These are phyloP conservation scores for Ailuropoda melanoleuca DNA, from an alignment of 2,113 vertebrate genomes.

Conservation along the genomic window DNA sequence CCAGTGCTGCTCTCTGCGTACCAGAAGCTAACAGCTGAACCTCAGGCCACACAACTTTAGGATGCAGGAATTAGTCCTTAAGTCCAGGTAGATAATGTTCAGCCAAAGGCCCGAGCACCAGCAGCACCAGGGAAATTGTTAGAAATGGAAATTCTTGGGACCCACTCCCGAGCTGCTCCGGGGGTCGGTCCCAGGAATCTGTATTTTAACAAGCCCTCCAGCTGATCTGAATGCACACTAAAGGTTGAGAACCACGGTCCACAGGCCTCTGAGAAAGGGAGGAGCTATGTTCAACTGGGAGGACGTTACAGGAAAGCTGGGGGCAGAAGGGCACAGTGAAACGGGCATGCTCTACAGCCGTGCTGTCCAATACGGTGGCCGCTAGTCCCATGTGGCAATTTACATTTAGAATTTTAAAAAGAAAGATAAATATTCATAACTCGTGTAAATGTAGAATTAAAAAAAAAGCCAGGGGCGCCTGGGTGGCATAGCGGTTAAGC, in stretches of 20 bases:
- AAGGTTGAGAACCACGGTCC: neutral
- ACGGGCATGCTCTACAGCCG: neutral
- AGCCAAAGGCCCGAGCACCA: neutral
- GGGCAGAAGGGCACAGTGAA: neutral
- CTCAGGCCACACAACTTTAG: neutral
- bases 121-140: neutral
- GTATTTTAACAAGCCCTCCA: neutral
- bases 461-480: too few species aligned
- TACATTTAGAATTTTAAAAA: neutral
- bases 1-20: neutral
- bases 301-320: neutral
- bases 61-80: neutral
- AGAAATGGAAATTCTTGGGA: conserved; percentile 13
- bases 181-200: neutral
- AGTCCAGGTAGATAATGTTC: neutral
- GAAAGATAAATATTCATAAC: neutral
- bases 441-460: neutral
- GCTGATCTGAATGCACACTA: neutral
- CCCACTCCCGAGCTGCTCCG: neutral
- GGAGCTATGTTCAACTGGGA: neutral
- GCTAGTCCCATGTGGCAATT: neutral
- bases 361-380: fast-evolving
- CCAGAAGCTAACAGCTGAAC: neutral
- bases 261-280: neutral
- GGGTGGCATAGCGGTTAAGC: too few species aligned